Percentiles rank a stretch among this genome's conserved stretches.
Conservation (phyloP, 2,113 vertebrate genomes). For the Ploceus nigricollis region DNA sequence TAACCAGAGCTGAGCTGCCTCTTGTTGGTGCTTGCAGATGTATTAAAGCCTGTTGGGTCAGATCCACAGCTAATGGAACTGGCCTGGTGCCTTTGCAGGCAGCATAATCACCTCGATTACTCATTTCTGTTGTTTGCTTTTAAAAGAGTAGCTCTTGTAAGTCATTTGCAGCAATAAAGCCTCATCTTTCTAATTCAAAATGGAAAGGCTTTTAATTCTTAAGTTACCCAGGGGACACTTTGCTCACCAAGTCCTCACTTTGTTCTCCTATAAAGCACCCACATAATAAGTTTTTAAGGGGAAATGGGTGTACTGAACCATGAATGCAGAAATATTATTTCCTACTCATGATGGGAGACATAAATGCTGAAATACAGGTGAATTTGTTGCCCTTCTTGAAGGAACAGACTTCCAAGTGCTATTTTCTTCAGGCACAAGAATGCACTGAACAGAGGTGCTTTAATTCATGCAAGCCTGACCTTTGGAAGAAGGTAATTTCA, state of each 20-base stretch:
- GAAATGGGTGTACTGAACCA: not conserved
- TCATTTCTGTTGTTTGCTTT: slow-evolving; percentile 34
- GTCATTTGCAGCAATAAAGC: slow-evolving; percentile 12
- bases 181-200: slow-evolving; percentile 34
- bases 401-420: not conserved
- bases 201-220: slow-evolving; percentile 57
- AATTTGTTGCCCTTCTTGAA: not conserved
- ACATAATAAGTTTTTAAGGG: slow-evolving; percentile 1
- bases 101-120: slow-evolving; percentile 12
- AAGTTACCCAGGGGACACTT: not conserved
- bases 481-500: not conserved
- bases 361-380: not conserved
- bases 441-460: not conserved
- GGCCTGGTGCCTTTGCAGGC: slow-evolving; percentile 28
- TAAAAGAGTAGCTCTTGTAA: slow-evolving; percentile 22
- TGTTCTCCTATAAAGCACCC: not conserved
- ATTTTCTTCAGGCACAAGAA: not conserved
- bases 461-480: not conserved
- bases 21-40: slow-evolving; percentile 26
- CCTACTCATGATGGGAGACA: not conserved
- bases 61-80: slow-evolving; percentile 42
- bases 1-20: slow-evolving; percentile 38
- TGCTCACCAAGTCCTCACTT: not conserved
- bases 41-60: slow-evolving; percentile 41
- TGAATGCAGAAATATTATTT: not conserved